Evolutionary conservation across 1,140 invertebrate genomes (phyloP), one percentile per base, ranked within the genome.

Genomic region (Danaus plexippus): DNA sequence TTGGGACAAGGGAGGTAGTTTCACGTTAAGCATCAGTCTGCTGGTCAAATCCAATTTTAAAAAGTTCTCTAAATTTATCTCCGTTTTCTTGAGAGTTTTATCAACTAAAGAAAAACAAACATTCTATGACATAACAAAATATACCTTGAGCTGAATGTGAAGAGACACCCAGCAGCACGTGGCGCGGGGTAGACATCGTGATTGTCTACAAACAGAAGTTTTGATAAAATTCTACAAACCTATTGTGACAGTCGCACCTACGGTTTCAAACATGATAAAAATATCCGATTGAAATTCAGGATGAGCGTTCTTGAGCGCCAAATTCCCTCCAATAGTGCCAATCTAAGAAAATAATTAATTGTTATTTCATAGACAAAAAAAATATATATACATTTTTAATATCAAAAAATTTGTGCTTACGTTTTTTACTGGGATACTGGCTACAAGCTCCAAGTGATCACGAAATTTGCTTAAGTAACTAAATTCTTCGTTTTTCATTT

Each of bases 201-300:
- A 32, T 5, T 32, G 22, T 32, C 22, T 32, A 32, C 7, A 7
- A 32, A 32, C 22, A 32, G 7, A 32, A 32, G 22, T 32, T 32
- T 32, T 32, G 7, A 32, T 0, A 32, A 32, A 32, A 32, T 4
- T 4, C 48, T 43, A 58, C 59, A 61, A 66, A 84, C 83, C 61
- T 49, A 94, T 88, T 45, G 89, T 89, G 9, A 94, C 55, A 62
- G 87, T 75, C 1, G 91, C 92, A 64, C 90, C 88, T 45, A 91
- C 89, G 1, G 92, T 91, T 81, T 92, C 92, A 15, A 95, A 82
- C 11, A 94, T 87, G 13, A 94, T 71, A 71, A 93, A 95, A 5
- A 95, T 63, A 76, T 96, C 94, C 0, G 94, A 96, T 0, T 92
- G 92, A 70, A 96, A 96, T 60, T 94, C 92, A 5, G 80, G 81